Evolutionary conservation across 2,797 vertebrate genomes (phyloP).

Genomic region (Pipistrellus pipistrellus): DNA sequence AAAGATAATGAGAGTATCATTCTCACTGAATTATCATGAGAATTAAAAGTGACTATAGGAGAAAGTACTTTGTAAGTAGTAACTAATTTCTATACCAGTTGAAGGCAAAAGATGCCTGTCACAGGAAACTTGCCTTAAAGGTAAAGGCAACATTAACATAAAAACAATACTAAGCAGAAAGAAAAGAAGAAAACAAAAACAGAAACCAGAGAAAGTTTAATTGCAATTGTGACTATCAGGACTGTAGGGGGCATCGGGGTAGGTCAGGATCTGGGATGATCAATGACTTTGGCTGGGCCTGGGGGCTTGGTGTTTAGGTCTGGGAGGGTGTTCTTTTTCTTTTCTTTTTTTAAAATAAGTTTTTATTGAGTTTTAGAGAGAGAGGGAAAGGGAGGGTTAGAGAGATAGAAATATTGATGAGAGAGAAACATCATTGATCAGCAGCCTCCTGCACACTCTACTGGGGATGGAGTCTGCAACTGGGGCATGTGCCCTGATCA

Average conservation of each 20-base stretch:
- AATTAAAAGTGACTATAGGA: constrained; percentile 2
- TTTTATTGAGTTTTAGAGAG: too few species aligned
- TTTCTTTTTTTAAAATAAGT: too few species aligned
- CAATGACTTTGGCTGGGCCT: neutral
- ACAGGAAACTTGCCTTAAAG: neutral
- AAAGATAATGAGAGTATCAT: neutral
- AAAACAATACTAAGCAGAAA: constrained; percentile 11
- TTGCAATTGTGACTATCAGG: neutral
- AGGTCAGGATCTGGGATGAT: neutral
- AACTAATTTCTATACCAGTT: constrained; percentile 54
- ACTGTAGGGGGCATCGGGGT: neutral
- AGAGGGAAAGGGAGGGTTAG: too few species aligned
- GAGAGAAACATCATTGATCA: too few species aligned
- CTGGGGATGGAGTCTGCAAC: too few species aligned
- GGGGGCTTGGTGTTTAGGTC: neutral
- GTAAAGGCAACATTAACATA: constrained; percentile 8
- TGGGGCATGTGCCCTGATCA: too few species aligned
- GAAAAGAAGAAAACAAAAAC: neutral
- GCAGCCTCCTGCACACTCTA: too few species aligned
- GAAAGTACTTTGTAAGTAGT: constrained; percentile 43
- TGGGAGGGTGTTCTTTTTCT: neutral
- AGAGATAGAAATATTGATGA: too few species aligned
- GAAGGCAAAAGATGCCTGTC: constrained; percentile 38
- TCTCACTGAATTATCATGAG: constrained; percentile 35
- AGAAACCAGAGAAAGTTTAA: constrained; percentile 7